A percentile compares a stretch with the other conserved stretches of the same genome.
Conservation (phyloP, 2,888 invertebrate genomes). For the Sialis lutaria region DNA sequence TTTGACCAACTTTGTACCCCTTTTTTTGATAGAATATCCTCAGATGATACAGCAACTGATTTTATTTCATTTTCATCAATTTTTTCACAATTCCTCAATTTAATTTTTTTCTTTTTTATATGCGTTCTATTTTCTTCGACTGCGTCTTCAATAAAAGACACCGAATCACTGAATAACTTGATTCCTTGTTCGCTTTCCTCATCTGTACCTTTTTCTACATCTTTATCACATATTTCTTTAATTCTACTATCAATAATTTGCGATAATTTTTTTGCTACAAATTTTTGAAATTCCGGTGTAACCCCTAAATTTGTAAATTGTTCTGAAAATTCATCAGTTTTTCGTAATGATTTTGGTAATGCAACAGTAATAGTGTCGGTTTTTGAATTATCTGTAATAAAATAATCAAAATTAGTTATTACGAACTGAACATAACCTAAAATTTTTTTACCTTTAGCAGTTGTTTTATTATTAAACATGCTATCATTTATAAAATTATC, state of each 20-base stretch:
- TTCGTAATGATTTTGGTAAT: constrained; percentile 23
- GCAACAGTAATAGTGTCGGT: neutral
- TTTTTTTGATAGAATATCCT: constrained; percentile 29
- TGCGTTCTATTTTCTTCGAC: constrained; percentile 23
- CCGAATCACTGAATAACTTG: constrained; percentile 28
- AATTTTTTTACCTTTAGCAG: constrained; percentile 7
- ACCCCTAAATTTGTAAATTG: constrained; percentile 35
- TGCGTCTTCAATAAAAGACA: constrained; percentile 24
- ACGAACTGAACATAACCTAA: constrained; percentile 10
- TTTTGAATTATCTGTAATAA: neutral
- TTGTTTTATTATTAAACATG: constrained; percentile 14
- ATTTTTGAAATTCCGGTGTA: constrained; percentile 31
- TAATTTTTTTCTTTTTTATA: constrained; percentile 21
- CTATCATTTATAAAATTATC: constrained; percentile 26
- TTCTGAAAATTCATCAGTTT: constrained; percentile 27
- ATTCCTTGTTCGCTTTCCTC: constrained; percentile 25
- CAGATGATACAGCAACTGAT: constrained; percentile 25
- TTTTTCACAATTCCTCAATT: constrained; percentile 16
- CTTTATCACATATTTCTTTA: constrained; percentile 12
- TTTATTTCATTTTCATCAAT: constrained; percentile 15
- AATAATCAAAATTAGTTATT: neutral
- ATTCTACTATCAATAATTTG: constrained; percentile 27
- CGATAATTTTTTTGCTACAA: constrained; percentile 32
- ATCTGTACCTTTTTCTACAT: constrained; percentile 8
- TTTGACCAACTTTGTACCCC: constrained; percentile 35